Conservation (phyloP, 2,113 vertebrate genomes). For the Oryzias woworae region DNA sequence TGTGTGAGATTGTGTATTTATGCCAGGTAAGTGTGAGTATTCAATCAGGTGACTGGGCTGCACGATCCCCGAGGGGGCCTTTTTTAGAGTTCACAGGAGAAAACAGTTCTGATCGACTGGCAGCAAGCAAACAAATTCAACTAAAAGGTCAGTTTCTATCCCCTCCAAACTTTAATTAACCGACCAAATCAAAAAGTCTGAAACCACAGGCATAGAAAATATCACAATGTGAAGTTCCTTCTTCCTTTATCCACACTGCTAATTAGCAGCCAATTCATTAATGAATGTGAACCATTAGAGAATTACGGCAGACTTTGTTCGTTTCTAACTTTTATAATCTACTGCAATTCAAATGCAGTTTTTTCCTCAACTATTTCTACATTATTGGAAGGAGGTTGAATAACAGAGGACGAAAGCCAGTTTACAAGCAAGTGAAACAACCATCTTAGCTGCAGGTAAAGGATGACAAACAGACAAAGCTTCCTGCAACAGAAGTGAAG, state of each 20-base stretch:
- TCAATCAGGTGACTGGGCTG: constrained; percentile 22
- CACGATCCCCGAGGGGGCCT: constrained; percentile 36
- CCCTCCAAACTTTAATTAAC: constrained; percentile 66
- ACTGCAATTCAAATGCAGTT: not conserved
- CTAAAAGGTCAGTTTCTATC: constrained; percentile 69
- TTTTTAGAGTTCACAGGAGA: constrained; percentile 38
- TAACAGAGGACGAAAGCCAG: too few relatives aligned
- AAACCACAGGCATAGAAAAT: constrained; percentile 46
- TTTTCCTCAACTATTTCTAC: too few relatives aligned
- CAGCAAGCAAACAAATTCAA: constrained; percentile 64
- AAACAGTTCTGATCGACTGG: constrained; percentile 33
- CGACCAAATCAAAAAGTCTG: constrained; percentile 66
- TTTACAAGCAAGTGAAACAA: too few relatives aligned
- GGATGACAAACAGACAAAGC: too few relatives aligned
- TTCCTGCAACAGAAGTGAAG: too few relatives aligned
- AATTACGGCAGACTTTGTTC: constrained; percentile 22
- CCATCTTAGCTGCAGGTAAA: too few relatives aligned
- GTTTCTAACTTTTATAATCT: not conserved
- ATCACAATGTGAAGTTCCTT: constrained; percentile 45
- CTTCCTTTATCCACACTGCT: constrained; percentile 19
- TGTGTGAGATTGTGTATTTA: constrained; percentile 22
- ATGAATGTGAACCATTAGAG: constrained; percentile 35
- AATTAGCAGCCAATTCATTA: constrained; percentile 53
- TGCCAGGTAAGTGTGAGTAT: constrained; percentile 35
- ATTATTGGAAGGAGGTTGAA: too few relatives aligned